Evolutionary conservation across 2,888 invertebrate species (phyloP).

Genomic region (Helicoverpa assulta): DNA sequence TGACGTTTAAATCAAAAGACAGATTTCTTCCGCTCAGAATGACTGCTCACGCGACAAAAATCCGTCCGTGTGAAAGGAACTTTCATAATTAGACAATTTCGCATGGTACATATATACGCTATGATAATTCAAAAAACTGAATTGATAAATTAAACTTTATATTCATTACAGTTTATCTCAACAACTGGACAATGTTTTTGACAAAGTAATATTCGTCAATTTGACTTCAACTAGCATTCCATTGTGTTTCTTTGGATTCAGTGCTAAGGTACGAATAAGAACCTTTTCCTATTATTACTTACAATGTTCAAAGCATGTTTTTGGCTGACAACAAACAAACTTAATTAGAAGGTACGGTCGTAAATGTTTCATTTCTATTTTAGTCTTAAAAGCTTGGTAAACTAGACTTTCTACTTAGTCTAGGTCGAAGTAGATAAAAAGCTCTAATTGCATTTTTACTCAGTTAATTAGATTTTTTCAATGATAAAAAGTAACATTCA

Average conservation of each 20-base stretch:
- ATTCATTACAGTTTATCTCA: constrained; percentile 66
- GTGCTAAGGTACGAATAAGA: constrained; percentile 68
- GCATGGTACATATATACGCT: too few relatives aligned
- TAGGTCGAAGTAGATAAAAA: not conserved
- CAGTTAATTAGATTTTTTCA: not conserved
- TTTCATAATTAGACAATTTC: too few relatives aligned
- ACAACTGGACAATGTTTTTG: constrained; percentile 71
- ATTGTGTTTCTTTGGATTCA: constrained; percentile 76
- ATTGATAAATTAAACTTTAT: not conserved
- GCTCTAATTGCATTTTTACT: not conserved
- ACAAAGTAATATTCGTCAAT: constrained; percentile 74
- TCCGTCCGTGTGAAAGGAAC: too few relatives aligned
- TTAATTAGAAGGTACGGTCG: not conserved
- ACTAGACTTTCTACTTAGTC: not conserved
- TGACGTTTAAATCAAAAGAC: too few relatives aligned
- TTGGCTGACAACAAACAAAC: not conserved
- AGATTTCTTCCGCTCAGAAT: too few relatives aligned
- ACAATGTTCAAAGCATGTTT: not conserved
- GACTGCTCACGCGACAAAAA: too few relatives aligned
- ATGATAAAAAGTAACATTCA: too few relatives aligned
- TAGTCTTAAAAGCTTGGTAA: not conserved
- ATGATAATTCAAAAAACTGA: too few relatives aligned
- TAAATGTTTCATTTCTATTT: not conserved
- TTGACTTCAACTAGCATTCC: constrained; percentile 70
- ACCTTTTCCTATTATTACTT: not conserved